Evolutionary conservation across 2,113 vertebrate species (phyloP).

Genomic region (Rhynchomys soricoides): DNA sequence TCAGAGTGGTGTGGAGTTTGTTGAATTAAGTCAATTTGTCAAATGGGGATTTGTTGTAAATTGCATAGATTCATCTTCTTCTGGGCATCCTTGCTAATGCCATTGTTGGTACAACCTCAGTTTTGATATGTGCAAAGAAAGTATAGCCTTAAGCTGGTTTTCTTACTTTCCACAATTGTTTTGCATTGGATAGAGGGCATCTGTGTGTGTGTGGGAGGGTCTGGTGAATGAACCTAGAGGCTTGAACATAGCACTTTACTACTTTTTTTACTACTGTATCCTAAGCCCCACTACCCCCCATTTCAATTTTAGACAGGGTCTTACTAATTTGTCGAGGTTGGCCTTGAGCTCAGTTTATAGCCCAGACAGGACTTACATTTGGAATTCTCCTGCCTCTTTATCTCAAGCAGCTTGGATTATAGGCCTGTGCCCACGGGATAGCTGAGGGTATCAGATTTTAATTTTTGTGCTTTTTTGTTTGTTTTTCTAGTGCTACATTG

Average conservation of each 20-base stretch:
- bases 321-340: neutral
- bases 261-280: neutral
- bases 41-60: neutral
- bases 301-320: neutral
- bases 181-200: neutral
- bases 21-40: conserved; percentile 21
- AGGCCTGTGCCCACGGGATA: neutral
- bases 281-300: neutral
- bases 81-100: neutral
- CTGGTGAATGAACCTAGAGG: neutral
- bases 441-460: neutral
- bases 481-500: conserved; percentile 13
- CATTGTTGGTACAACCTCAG: neutral
- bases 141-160: neutral
- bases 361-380: neutral
- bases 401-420: neutral
- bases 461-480: neutral
- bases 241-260: neutral
- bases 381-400: neutral
- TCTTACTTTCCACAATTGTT: conserved; percentile 36
- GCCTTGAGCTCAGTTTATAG: neutral
- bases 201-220: neutral
- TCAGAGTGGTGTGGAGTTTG: neutral
- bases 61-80: neutral
- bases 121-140: conserved; percentile 3